phyloP scores from a whole-genome alignment of 2,113 vertebrate species.

The Notothenia coriiceps region DNA sequence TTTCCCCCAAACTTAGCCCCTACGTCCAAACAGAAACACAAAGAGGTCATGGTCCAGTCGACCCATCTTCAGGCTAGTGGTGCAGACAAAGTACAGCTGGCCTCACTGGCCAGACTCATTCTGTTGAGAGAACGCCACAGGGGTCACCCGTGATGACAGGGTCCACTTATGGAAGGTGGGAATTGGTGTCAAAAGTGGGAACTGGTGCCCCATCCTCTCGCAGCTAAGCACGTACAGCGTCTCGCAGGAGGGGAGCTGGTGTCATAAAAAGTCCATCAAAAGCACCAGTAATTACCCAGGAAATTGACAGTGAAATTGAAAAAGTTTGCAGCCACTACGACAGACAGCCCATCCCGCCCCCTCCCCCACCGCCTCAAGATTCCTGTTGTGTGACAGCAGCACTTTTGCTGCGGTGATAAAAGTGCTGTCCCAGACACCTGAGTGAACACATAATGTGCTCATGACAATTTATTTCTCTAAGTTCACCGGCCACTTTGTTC shows the following conservation, averaged over 20 bases:
- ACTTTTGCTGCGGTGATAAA: slow-evolving; percentile 66
- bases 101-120: slow-evolving; percentile 56
- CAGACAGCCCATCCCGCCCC: slow-evolving; percentile 49
- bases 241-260: slow-evolving; percentile 73
- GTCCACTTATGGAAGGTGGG: slow-evolving; percentile 72
- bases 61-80: slow-evolving; percentile 66
- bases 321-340: slow-evolving; percentile 86
- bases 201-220: slow-evolving; percentile 49
- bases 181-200: slow-evolving; percentile 73
- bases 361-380: slow-evolving; percentile 38
- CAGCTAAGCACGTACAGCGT: slow-evolving; percentile 72
- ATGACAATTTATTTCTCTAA: slow-evolving; percentile 38
- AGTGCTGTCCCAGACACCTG: slow-evolving; percentile 45
- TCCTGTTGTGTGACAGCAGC: slow-evolving; percentile 75
- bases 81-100: slow-evolving; percentile 77
- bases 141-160: slow-evolving; percentile 83
- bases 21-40: slow-evolving; percentile 22
- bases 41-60: slow-evolving; percentile 58
- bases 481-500: slow-evolving; percentile 17
- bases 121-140: slow-evolving; percentile 66
- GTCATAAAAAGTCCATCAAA: slow-evolving; percentile 89
- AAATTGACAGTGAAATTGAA: slow-evolving; percentile 91
- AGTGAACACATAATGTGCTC: slow-evolving; percentile 51
- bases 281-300: slow-evolving; percentile 88
- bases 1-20: slow-evolving; percentile 28